These are phyloP conservation scores for Tympanuchus pallidicinctus DNA, from an alignment of 2,113 vertebrate genomes.

Conservation along the genomic window DNA sequence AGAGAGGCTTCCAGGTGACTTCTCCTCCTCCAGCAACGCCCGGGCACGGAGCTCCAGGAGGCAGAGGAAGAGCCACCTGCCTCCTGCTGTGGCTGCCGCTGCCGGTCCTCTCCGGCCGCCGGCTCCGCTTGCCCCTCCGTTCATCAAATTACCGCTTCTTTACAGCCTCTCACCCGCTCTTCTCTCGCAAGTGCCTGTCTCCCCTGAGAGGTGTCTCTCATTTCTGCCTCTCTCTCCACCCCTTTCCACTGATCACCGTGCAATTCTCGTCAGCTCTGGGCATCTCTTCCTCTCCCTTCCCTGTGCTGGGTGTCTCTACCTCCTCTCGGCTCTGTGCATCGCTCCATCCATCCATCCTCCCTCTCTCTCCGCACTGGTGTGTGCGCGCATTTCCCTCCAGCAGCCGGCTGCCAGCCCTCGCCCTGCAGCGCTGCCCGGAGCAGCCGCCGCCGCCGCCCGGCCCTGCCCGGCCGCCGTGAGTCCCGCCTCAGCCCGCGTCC, in stretches of 20 bases:
- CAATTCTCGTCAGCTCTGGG: background rate
- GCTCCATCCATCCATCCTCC: background rate
- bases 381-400: constrained; percentile 17
- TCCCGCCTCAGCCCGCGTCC: background rate
- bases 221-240: constrained; percentile 25
- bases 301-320: background rate
- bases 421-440: background rate
- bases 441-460: background rate
- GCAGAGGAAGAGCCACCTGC: background rate
- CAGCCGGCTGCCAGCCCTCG: background rate
- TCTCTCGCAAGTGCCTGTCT: constrained; percentile 25
- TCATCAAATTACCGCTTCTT: background rate
- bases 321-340: background rate
- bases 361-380: background rate
- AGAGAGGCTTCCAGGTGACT: constrained; percentile 56
- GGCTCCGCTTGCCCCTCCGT: background rate
- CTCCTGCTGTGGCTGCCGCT: background rate
- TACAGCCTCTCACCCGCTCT: constrained; percentile 14
- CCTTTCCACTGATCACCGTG: background rate
- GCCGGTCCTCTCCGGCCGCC: background rate
- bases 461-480: background rate
- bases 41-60: constrained; percentile 37
- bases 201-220: constrained; percentile 44
- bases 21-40: constrained; percentile 3
- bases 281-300: background rate